Percentiles rank a stretch among this genome's conserved stretches.
Evolutionary conservation across 2,113 vertebrate genomes (phyloP).

Genomic region (Paraplagusia blochii): DNA sequence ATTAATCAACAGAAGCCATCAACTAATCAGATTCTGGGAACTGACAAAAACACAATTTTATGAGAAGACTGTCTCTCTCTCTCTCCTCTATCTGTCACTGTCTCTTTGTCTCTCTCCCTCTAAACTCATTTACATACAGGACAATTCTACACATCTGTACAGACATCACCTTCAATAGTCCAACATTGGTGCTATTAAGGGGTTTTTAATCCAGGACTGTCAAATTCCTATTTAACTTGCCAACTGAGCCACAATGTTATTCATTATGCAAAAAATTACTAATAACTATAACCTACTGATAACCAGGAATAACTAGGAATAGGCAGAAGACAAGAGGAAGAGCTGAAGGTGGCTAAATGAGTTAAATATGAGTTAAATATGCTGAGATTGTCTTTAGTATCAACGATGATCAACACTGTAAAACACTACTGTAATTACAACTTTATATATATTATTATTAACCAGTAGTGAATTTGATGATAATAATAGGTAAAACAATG

Average conservation of each 20-base stretch:
- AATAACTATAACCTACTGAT: too few relatives aligned
- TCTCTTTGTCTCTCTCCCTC: background rate
- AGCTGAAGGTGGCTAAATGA: too few relatives aligned
- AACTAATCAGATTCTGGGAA: background rate
- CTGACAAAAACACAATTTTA: background rate
- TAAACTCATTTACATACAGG: background rate
- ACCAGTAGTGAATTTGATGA: too few relatives aligned
- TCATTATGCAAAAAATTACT: background rate
- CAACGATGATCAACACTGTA: too few relatives aligned
- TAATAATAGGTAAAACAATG: too few relatives aligned
- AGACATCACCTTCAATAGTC: too few relatives aligned
- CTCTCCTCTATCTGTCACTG: background rate
- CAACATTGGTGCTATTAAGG: background rate
- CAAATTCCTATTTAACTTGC: background rate
- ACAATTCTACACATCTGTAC: background rate
- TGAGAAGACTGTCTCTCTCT: background rate
- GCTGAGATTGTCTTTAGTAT: too few relatives aligned
- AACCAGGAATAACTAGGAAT: too few relatives aligned
- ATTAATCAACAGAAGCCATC: background rate
- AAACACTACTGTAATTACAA: too few relatives aligned
- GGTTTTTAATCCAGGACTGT: background rate
- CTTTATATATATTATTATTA: too few relatives aligned
- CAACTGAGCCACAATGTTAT: background rate
- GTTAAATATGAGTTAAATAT: too few relatives aligned
- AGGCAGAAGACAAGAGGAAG: too few relatives aligned